Base-by-base conservation (phyloP, 2,888 invertebrate genomes). In the Habrosyne pyritoides region DNA sequence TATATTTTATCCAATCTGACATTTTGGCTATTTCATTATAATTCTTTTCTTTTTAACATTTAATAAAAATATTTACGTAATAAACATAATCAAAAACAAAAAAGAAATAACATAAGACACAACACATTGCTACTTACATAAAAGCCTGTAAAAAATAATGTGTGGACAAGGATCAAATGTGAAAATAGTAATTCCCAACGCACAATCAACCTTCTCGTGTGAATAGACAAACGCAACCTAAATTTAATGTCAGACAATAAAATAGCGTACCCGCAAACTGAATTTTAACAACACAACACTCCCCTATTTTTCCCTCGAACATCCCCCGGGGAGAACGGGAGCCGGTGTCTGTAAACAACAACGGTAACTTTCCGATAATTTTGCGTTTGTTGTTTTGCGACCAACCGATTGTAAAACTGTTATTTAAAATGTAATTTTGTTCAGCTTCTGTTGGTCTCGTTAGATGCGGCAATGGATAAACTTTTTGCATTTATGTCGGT, bases 321-420 rank as follows among this genome's bases (percentile, higher is more conserved):
- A 30, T 53, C 73, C 26, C 56, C n/a, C 5, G 33, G 63, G 74
- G 69, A 64, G 33, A 12, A n/a, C 33, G 71, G 69, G 71, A 69
- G 66, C 64, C 65, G 73, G 3, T 8, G 18, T 70, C 59, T 61
- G 76, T 82, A 83, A 85, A 85, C 85, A 84, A 77, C 42, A 82
- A 77, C 75, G 73, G 73, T 78, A 81, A 83, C 78, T 82, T 84
- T 75, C 64, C 73, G 72, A 81, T 81, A 71, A 79, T 80, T 77
- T 79, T 65, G 68, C 68, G 63, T 77, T 75, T 75, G 77, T 73
- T 80, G 67, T 77, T 79, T 66, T 57, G 53, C 57, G 60, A 53
- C 53, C 52, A 55, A 49, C 52, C 54, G 49, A 57, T 60, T 60
- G 57, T 58, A 57, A 61, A 66, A 66, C 63, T 61, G 64, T 63